Evolutionary conservation across 2,113 vertebrate genomes (phyloP), one percentile per base, ranked within the genome.

Genomic region (Colius striatus): DNA sequence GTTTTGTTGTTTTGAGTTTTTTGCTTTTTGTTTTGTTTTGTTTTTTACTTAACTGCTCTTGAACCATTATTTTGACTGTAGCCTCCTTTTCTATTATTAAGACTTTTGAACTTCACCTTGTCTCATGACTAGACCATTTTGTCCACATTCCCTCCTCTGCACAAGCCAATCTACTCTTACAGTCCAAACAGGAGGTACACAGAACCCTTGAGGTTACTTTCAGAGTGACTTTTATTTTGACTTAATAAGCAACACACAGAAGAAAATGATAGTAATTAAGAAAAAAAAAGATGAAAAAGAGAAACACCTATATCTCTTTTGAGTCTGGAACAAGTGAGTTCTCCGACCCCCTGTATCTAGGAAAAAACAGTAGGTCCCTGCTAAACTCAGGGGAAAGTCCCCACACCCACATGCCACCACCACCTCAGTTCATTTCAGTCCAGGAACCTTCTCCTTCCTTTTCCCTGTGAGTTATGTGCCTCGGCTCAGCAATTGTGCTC

Each of bases 281-380:
- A 60, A 75, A 45, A 43, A 47, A 30, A 43, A 38, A 23, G 6
- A 27, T 26, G 48, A 48, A 68, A 51, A 54, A 63, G 36, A 94
- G 51, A 94, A 96, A 81, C 68, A 4, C 48, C 34, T 81, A 4
- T 67, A 74, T 74, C 48, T 89, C 48, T 70, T 92, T 75, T 70
- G 67, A 38, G 74, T 65, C 57, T 96, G 96, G 95, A 96, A 96
- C 74, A 96, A 96, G 81, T 96, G 92, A 96, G 87, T 77, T 34
- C 66, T 92, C 43, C 75, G 54, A 79, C 61, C 57, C 82, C 70
- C 54, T 92, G 81, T 60, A 81, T 26, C 65, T 87, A 89, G 57
- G 91, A 74, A 94, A 96, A 94, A 91, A 38, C 53, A 72, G 32
- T 53, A 72, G 48, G 62, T 71, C 61, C 65, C 43, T 92, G 77